Percentiles rank a stretch among this genome's conserved stretches.
Evolutionary conservation across 2,797 vertebrate genomes (phyloP).

Genomic region (Todus mexicanus): DNA sequence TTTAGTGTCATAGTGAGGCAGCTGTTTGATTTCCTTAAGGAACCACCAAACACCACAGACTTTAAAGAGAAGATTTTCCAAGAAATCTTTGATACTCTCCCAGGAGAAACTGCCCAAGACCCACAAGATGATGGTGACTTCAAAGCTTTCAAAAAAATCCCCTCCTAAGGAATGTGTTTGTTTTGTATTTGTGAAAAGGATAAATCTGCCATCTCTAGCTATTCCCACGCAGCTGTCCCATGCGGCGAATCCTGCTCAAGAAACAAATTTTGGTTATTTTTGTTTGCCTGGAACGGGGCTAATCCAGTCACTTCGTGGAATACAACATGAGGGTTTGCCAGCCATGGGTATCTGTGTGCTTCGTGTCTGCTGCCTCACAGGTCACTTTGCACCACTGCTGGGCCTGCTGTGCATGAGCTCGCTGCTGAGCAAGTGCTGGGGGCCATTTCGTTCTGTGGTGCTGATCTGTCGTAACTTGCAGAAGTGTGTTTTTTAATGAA

Average conservation of each 20-base stretch:
- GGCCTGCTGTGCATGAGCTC: neutral
- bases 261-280: neutral
- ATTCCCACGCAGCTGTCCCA: neutral
- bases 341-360: accelerated
- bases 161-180: neutral
- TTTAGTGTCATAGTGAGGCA: neutral
- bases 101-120: neutral
- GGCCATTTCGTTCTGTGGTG: neutral
- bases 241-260: neutral
- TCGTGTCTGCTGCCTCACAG: accelerated
- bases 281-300: neutral
- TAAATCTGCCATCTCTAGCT: neutral
- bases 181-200: neutral
- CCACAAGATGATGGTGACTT: neutral
- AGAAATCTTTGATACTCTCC: neutral
- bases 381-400: neutral
- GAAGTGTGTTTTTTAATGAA: neutral
- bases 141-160: neutral
- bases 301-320: neutral
- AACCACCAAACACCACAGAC: no score
- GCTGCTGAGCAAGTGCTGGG: neutral
- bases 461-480: neutral
- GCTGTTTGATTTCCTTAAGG: neutral
- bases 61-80: neutral
- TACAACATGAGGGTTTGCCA: neutral